Percentiles rank a stretch among this genome's conserved stretches.
These are phyloP conservation scores for Drosophila pandora DNA, from an alignment of 1,140 invertebrate genomes.

Conservation along the genomic window DNA sequence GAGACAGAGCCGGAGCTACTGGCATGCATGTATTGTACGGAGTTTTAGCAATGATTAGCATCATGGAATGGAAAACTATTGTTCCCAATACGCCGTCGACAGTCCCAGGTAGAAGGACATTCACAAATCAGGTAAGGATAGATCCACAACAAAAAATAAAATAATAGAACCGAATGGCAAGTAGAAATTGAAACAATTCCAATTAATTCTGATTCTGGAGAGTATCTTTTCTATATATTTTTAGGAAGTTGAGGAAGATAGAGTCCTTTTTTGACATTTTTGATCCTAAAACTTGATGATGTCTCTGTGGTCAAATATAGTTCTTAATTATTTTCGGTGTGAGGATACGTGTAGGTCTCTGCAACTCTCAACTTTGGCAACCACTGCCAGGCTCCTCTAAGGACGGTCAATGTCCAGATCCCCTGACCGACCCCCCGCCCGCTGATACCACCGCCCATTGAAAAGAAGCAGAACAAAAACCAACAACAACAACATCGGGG, in stretches of 20 bases:
- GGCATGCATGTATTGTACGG: slow-evolving; percentile 33
- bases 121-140: slow-evolving; percentile 74
- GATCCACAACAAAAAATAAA: slow-evolving; percentile 17
- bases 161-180: slow-evolving; percentile 2
- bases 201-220: slow-evolving; percentile 46
- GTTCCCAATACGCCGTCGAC: slow-evolving; percentile 72
- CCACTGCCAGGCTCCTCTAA: slow-evolving; percentile 22
- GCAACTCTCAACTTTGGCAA: slow-evolving; percentile 10
- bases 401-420: slow-evolving; percentile 54
- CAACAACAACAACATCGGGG: slow-evolving; percentile 36
- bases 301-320: too few species aligned
- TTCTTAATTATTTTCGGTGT: not conserved
- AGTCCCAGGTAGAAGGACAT: slow-evolving; percentile 63
- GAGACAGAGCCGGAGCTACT: not conserved
- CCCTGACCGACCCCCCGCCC: not conserved
- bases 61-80: slow-evolving; percentile 73
- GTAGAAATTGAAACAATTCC: slow-evolving; percentile 33
- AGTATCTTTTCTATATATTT: not conserved
- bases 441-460: not conserved
- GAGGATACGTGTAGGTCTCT: not conserved
- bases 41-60: slow-evolving; percentile 80
- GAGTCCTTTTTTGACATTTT: too few species aligned
- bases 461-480: slow-evolving; percentile 5
- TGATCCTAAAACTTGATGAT: not conserved
- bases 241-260: too few species aligned